Evolutionary conservation across 2,888 invertebrate genomes (phyloP), one percentile per base, ranked within the genome.

Genomic region (Xylota sylvarum): DNA sequence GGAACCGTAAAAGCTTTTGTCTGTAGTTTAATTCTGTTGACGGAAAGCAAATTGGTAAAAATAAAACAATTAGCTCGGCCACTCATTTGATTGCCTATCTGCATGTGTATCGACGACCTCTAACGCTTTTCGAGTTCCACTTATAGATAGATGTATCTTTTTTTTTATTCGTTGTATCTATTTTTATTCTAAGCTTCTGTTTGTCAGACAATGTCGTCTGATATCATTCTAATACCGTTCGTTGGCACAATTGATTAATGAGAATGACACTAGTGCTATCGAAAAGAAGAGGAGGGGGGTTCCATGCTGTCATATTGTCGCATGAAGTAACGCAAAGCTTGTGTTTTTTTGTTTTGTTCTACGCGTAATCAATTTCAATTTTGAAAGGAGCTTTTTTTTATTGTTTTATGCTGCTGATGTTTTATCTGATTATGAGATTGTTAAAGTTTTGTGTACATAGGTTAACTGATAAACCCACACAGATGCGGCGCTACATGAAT

Each of bases 211-310:
- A 2, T 3, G 23, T 23, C 14, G 17, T 17, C 56, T 77, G 67
- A 78, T 62, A 78, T 70, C 78, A 62, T 30, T 43, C 60, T 35
- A 37, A 70, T 62, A 56, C 79, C 79, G 79, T 72, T 72, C 37
- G 70, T 79, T 72, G 70, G 64, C 79, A 79, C 70, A 79, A 46
- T 79, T 79, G 70, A 79, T 72, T 64, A 79, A 70, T 79, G 62
- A 37, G 30, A 64, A 48, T 30, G 27, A 23, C 17, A 46, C 17
- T 62, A 19, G 14, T 14, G 56, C 19, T 70, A 46, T 58, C 56
- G 5, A 23, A 10, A 23, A 23, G 3, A 23, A 2, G 37, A n/a
- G 40, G 23, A 43, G 7, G 37, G 19, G 35, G 23, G 19, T 43
- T 60, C 12, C 40, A 60, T 55, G 37, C 14, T 69, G 55, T 52